Conservation (phyloP, 2,113 vertebrate genomes). For the Leucopternis melanops region DNA sequence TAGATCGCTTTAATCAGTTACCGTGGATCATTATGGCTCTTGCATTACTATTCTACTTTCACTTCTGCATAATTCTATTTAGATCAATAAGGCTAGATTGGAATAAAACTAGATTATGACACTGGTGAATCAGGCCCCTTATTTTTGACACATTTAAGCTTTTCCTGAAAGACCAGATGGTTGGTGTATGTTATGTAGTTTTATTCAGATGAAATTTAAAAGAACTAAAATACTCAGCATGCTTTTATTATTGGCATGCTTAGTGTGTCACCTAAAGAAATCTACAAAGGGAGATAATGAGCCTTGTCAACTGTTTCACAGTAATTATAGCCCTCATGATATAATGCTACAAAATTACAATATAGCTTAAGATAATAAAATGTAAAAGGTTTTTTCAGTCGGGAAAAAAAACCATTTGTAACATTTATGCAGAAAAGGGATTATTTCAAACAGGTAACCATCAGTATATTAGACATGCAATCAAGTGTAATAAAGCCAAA, state of each 20-base stretch:
- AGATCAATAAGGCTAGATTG: neutral
- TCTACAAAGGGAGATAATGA: constrained; percentile 32
- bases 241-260: constrained; percentile 32
- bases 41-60: neutral
- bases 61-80: neutral
- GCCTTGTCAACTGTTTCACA: constrained; percentile 29
- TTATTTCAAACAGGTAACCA: neutral
- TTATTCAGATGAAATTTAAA: constrained; percentile 51
- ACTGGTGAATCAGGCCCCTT: constrained; percentile 9
- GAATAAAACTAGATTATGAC: neutral
- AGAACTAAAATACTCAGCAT: constrained; percentile 16
- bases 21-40: neutral
- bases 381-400: neutral
- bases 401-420: neutral
- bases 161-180: constrained; percentile 58
- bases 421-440: neutral
- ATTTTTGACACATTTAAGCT: constrained; percentile 49
- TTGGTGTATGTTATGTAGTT: constrained; percentile 28
- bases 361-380: constrained; percentile 46
- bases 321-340: constrained; percentile 40
- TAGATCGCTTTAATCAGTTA: neutral
- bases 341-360: constrained; percentile 43
- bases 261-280: constrained; percentile 42
- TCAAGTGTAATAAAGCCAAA: neutral
- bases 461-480: neutral